Evolutionary conservation across 2,797 vertebrate genomes (phyloP), one percentile per base, ranked within the genome.

Genomic region (Dicrostonyx torquatus): DNA sequence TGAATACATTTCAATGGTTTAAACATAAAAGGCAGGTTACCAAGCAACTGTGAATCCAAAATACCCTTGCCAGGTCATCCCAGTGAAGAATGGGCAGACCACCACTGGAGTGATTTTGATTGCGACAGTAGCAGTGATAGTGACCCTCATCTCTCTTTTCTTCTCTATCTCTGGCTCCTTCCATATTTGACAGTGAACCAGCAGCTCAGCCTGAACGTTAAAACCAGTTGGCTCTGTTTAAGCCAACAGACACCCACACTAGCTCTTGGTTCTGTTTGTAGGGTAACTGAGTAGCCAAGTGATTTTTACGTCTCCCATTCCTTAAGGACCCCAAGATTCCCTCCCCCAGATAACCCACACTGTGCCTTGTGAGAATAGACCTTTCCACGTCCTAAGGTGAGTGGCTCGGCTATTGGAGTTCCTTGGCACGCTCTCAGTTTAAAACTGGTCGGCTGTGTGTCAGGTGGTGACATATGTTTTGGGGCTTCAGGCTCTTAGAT

Each of bases 21-120:
- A 84, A 77, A 78, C 96, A 98, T 95, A 95, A 97, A 97, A 97
- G 97, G 91, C 60, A 97, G 94, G 98, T 98, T 98, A 98, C 98
- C 97, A 98, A 97, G 98, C 98, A 98, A 98, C 98, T 14, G 95
- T 86, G 84, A 95, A 95, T 75, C 91, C 75, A 86, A 94, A 98
- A 96, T 90, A 97, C 89, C 89, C 89, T 72, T 95, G 95, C 95
- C 80, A 93, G 94, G 84, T 55, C 91, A 26, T 60, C 70, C 94
- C 96, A 89, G 95, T 37, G 95, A 68, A 82, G 86, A 97, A 66
- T 66, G 66, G 90, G 85, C 40, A 85, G 97, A 75, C 95, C 95
- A 96, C 58, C 55, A 43, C 90, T 0, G 0, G 85, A 76, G 78
- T 72, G 1, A 68, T 97, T 95, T 92, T 40, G 50, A 94, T 92